Evolutionary conservation across 1,140 invertebrate species (phyloP).

Genomic region (Drosophila asahinai): DNA sequence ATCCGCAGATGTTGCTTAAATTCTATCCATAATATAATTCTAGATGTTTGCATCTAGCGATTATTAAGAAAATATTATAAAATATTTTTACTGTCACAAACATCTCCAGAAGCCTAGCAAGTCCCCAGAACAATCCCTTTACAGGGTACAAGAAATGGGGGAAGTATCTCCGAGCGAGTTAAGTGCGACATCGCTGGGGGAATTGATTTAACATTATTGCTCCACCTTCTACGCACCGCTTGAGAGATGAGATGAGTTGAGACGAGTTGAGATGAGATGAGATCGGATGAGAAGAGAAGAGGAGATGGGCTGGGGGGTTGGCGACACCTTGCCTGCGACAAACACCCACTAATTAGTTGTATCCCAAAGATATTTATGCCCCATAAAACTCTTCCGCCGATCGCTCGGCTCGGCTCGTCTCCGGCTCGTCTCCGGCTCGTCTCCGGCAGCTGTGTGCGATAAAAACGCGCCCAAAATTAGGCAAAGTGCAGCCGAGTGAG

Average conservation of each 20-base stretch:
- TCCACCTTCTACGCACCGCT: slow-evolving; percentile 28
- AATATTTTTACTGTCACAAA: too few relatives aligned
- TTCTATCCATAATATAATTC: too few relatives aligned
- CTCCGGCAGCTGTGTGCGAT: slow-evolving; percentile 76
- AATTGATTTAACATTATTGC: slow-evolving; percentile 74
- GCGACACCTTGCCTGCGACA: slow-evolving; percentile 66
- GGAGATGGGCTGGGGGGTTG: neutral
- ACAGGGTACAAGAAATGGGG: slow-evolving; percentile 28
- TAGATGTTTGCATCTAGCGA: too few relatives aligned
- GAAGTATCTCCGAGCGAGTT: slow-evolving; percentile 37
- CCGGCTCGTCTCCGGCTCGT: slow-evolving; percentile 32
- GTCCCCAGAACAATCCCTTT: neutral
- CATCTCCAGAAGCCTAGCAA: neutral
- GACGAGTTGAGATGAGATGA: slow-evolving; percentile 4
- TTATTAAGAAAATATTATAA: neutral
- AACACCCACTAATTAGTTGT: slow-evolving; percentile 82
- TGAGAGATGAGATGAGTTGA: slow-evolving; percentile 33
- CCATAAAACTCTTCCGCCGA: slow-evolving; percentile 60
- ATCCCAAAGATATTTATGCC: slow-evolving; percentile 79
- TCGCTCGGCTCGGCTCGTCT: neutral
- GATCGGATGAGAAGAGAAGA: neutral
- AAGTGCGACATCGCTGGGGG: slow-evolving; percentile 66
- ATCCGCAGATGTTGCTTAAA: too few relatives aligned
- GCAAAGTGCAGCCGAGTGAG: slow-evolving; percentile 77
- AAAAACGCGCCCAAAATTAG: slow-evolving; percentile 80